Evolutionary conservation across 1,140 invertebrate genomes (phyloP).

Genomic region (Dendroctonus valens): DNA sequence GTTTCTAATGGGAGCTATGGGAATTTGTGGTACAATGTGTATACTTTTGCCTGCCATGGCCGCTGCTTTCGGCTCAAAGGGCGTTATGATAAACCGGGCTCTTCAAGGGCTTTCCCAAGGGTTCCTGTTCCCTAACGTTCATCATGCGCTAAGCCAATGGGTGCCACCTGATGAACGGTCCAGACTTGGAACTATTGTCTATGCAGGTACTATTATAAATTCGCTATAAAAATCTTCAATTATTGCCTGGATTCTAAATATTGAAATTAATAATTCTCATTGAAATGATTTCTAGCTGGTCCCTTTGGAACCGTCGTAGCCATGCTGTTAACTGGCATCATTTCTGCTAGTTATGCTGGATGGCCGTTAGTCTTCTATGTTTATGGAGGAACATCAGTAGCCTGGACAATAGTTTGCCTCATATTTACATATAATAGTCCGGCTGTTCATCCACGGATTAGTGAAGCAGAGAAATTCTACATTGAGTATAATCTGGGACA

Average conservation of each 20-base stretch:
- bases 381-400: conserved; percentile 63
- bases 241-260: too few species aligned
- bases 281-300: conserved; percentile 52
- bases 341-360: conserved; percentile 64
- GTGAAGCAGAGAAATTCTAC: conserved; percentile 59
- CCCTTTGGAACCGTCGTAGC: conserved; percentile 72
- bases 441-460: conserved; percentile 58
- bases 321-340: conserved; percentile 66
- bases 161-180: conserved; percentile 60
- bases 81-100: conserved; percentile 63
- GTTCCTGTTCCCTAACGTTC: conserved; percentile 74
- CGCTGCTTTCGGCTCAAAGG: conserved; percentile 57
- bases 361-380: conserved; percentile 81
- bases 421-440: conserved; percentile 68
- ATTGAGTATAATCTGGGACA: conserved; percentile 55
- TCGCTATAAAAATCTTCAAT: too few species aligned
- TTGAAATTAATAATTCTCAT: too few species aligned
- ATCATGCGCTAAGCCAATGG: conserved; percentile 81
- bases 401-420: conserved; percentile 63
- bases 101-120: conserved; percentile 78
- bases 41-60: conserved; percentile 53
- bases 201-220: conserved; percentile 62
- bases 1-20: conserved; percentile 61
- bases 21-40: conserved; percentile 54
- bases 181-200: conserved; percentile 58